A percentile compares a stretch with the other conserved stretches of the same genome.
Evolutionary conservation across 2,797 vertebrate genomes (phyloP).

Genomic region (Trachurus trachurus): DNA sequence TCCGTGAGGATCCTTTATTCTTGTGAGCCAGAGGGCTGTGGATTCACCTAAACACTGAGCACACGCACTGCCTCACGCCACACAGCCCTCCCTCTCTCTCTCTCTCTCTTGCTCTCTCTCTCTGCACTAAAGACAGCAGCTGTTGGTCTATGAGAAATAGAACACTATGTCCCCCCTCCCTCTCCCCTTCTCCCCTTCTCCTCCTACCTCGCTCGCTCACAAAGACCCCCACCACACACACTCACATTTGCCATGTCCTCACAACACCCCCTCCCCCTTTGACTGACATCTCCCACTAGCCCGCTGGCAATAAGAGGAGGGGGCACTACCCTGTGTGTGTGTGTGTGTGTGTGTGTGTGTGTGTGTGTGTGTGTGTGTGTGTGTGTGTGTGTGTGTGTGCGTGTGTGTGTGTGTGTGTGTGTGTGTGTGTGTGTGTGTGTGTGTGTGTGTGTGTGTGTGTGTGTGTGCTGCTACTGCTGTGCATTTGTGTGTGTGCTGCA

Average conservation of each 20-base stretch:
- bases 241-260: conserved; percentile 73
- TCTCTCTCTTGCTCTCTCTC: conserved; percentile 58
- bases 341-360: conserved; percentile 54
- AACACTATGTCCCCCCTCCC: conserved; percentile 75
- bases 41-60: conserved; percentile 84
- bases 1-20: conserved; percentile 81
- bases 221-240: conserved; percentile 81
- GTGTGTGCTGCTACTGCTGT: conserved; percentile 34
- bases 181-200: conserved; percentile 68
- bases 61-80: conserved; percentile 81
- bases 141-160: conserved; percentile 86
- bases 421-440: conserved; percentile 58
- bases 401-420: conserved; percentile 58
- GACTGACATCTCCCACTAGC: conserved; percentile 82
- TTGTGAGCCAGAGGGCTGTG: conserved; percentile 82
- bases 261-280: conserved; percentile 83
- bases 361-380: conserved; percentile 37
- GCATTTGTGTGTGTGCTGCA: conserved; percentile 40
- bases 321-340: conserved; percentile 57
- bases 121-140: conserved; percentile 84
- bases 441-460: conserved; percentile 60
- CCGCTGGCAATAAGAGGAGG: conserved; percentile 75
- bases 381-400: conserved; percentile 45
- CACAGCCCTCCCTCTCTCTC: conserved; percentile 77
- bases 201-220: conserved; percentile 79